Base-by-base conservation (phyloP, 2,113 vertebrate species). In the Oryzias curvinotus region DNA sequence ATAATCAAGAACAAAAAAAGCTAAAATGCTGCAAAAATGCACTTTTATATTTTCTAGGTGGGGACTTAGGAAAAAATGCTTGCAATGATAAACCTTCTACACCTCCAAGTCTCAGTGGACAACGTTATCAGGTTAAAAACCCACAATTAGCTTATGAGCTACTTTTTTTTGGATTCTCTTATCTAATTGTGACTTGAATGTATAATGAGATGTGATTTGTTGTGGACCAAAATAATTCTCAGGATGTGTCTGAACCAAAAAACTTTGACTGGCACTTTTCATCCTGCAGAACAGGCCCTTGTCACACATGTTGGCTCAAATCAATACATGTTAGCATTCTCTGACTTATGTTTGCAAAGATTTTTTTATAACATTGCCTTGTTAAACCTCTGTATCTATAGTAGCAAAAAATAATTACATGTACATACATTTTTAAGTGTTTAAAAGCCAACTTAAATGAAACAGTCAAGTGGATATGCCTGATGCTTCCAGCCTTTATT, bases 191-290 rank as follows among this genome's bases (percentile, higher is more conserved):
- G 52, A 78, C 60, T 66, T 79, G 85, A 80, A 80, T 78, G 68
- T 74, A 61, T 4, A 3, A 49, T 59, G 54, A 64, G 26, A 57
- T 73, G 4, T 57, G 12, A 63, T 64, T 65, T 43, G 54, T 66
- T 57, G 58, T 64, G 77, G 84, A 85, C 84, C 75, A 84, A 87
- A 82, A 74, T 5, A 21, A 79, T 62, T 58, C 84, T 89, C 84
- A 85, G 85, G 84, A 83, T 82, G 64, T 63, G 41, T 67, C 65
- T 51, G 55, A 82, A 85, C 71, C 71, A 83, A 77, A 84, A 74
- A 49, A 53, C 45, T 56, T 5, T 41, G 21, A 63, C 19, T 52
- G 75, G 17, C 59, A 18, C 52, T 75, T 25, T 13, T 25, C 51
- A 19, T 57, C 18, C 8, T 57, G 51, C 60, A 57, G 55, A 55